Percentiles rank a stretch among this genome's conserved stretches.
Evolutionary conservation across 1,140 invertebrate species (phyloP).

Genomic region (Aphelenchoides besseyi): DNA sequence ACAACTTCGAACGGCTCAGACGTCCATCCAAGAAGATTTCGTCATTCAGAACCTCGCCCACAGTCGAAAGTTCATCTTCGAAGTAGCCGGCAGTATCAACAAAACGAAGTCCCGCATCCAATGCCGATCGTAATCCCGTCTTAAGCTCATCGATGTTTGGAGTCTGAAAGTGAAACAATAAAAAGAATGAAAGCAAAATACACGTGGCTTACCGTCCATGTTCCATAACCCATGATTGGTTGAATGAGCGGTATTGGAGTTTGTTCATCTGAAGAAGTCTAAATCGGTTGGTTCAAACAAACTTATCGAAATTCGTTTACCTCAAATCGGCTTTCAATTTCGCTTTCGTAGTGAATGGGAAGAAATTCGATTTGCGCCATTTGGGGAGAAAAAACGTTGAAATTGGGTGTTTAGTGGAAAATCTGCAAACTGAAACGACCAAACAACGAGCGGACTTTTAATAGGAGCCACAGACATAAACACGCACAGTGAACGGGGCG

Average conservation of each 20-base stretch:
- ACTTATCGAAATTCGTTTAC: no score
- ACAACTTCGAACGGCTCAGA: background rate
- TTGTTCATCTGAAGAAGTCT: no score
- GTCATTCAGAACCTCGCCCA: slow-evolving; percentile 7
- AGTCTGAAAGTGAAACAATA: background rate
- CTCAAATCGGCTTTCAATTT: background rate
- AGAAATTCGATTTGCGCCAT: slow-evolving; percentile 1
- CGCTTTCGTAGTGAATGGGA: background rate
- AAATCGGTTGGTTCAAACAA: no score
- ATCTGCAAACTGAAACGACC: background rate
- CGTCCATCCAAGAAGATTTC: background rate
- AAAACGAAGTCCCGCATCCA: slow-evolving; percentile 11
- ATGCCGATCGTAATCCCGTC: background rate
- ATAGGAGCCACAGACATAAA: background rate
- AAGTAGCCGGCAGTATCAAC: slow-evolving; percentile 30
- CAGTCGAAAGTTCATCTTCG: background rate
- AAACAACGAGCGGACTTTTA: background rate
- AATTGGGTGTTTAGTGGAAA: background rate
- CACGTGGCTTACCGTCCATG: background rate
- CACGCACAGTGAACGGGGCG: background rate
- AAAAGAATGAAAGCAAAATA: background rate
- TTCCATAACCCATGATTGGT: background rate
- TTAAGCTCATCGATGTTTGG: background rate
- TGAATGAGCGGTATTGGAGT: background rate
- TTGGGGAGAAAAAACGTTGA: background rate